A percentile compares a stretch with the other conserved stretches of the same genome.
These are phyloP conservation scores for Spodoptera litura DNA, from an alignment of 1,140 invertebrate species.

Conservation along the genomic window DNA sequence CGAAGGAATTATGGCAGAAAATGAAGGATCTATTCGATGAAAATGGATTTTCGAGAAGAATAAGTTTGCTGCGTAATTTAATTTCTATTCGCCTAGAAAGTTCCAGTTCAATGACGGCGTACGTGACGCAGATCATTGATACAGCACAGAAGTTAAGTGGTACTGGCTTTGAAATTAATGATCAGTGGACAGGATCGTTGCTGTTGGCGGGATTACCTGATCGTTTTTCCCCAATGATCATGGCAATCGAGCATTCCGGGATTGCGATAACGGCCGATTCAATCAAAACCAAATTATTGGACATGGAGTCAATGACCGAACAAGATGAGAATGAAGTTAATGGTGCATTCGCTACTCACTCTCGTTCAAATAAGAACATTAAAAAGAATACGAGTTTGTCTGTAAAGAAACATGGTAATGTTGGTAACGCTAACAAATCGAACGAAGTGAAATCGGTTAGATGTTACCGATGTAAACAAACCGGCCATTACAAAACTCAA, in stretches of 20 bases:
- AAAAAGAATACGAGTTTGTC: not conserved
- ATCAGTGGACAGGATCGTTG: conserved; percentile 4
- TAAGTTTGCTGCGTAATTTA: conserved; percentile 1
- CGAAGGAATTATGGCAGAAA: conserved; percentile 1
- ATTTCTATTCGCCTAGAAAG: conserved; percentile 3
- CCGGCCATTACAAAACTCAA: conserved; percentile 32
- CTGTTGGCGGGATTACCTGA: conserved; percentile 11
- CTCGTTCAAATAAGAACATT: not conserved
- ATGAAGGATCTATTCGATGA: conserved; percentile 21
- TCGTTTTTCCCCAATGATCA: conserved; percentile 9
- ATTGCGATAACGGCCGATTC: conserved; percentile 4
- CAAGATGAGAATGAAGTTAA: not conserved
- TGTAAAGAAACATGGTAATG: no score
- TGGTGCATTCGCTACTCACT: not conserved
- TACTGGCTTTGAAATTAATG: not conserved
- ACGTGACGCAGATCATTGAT: conserved; percentile 14
- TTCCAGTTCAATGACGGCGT: conserved; percentile 7
- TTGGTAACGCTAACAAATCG: not conserved
- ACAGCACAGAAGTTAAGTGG: conserved; percentile 1
- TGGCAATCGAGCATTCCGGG: conserved; percentile 28
- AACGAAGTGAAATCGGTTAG: not conserved
- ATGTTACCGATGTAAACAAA: conserved; percentile 40
- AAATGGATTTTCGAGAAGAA: conserved; percentile 1
- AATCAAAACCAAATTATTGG: conserved; percentile 18
- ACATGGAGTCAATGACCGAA: not conserved